phyloP scores from a whole-genome alignment of 2,888 invertebrate species.

The Panzeria rudis region DNA sequence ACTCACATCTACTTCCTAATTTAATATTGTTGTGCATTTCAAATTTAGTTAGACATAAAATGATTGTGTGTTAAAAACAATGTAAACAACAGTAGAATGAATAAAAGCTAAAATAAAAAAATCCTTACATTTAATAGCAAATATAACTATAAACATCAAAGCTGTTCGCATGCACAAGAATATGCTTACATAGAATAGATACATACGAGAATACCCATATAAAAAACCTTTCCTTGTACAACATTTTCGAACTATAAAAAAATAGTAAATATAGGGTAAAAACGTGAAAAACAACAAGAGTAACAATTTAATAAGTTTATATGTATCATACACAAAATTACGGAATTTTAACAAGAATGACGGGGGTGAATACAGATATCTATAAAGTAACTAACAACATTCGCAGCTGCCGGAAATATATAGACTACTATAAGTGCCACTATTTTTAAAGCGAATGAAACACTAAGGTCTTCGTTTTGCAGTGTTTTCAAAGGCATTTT shows the following conservation, averaged over 20 bases:
- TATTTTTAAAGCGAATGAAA: background rate
- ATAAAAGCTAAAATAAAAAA: background rate
- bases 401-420: background rate
- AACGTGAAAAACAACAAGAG: background rate
- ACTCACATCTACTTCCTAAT: background rate
- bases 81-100: background rate
- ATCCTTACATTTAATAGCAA: constrained; percentile 29
- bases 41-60: constrained; percentile 34
- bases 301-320: background rate
- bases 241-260: background rate
- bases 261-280: background rate
- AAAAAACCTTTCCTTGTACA: background rate
- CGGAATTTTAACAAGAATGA: background rate
- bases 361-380: background rate
- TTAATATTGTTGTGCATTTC: constrained; percentile 17
- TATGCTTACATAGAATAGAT: background rate
- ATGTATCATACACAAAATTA: background rate
- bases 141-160: no score
- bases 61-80: constrained; percentile 24
- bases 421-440: background rate
- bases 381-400: background rate
- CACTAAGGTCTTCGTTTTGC: background rate
- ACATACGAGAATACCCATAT: background rate
- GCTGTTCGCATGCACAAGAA: background rate
- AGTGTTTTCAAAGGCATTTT: background rate